Conservation (phyloP, 2,797 vertebrate species). For the Graptemys geographica region DNA sequence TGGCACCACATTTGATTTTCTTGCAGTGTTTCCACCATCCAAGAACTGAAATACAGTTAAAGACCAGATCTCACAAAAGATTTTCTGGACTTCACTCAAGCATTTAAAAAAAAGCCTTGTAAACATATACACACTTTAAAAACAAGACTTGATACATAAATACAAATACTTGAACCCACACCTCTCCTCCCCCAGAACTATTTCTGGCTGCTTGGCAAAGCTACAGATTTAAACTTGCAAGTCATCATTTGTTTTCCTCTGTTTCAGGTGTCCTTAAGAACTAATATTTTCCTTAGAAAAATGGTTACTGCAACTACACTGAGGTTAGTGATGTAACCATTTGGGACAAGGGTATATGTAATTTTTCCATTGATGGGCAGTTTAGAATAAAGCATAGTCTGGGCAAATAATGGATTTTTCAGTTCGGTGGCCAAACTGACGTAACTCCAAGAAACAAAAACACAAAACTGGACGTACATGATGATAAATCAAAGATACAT, state of each 20-base stretch:
- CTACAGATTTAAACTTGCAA: neutral
- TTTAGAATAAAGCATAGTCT: neutral
- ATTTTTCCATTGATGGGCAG: neutral
- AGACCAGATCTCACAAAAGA: neutral
- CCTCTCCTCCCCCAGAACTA: neutral
- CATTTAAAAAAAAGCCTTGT: neutral
- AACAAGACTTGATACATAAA: neutral
- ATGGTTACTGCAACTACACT: neutral
- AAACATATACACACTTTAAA: constrained; percentile 7
- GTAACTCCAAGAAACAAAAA: neutral
- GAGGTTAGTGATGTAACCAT: neutral
- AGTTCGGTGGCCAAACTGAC: neutral
- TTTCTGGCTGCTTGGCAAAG: neutral
- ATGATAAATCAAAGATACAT: neutral
- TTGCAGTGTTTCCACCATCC: neutral
- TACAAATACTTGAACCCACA: neutral
- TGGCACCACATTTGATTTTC: neutral
- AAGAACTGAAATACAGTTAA: neutral
- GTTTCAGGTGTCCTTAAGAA: neutral
- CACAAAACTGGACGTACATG: neutral
- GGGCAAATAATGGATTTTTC: neutral
- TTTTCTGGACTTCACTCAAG: neutral
- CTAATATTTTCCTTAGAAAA: neutral
- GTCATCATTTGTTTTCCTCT: neutral
- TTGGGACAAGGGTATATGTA: fast-evolving